Percentiles rank a stretch among this genome's conserved stretches.
These are phyloP conservation scores for Seira ritae DNA, from an alignment of 2,888 invertebrate genomes.

Conservation along the genomic window DNA sequence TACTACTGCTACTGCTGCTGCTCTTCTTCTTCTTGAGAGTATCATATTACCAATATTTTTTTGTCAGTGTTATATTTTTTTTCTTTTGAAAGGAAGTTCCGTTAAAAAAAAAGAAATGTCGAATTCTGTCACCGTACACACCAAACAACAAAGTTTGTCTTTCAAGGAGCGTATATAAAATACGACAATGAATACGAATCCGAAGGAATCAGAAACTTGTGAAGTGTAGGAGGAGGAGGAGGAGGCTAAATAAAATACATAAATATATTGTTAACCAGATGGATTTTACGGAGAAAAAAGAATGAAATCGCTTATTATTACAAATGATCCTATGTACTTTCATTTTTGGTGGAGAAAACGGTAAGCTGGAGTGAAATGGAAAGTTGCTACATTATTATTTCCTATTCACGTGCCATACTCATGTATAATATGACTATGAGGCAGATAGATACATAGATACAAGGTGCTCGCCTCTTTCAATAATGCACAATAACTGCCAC, in stretches of 20 bases:
- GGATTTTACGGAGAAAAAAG: background rate
- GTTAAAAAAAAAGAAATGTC: background rate
- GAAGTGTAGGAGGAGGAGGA: no score
- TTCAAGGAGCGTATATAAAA: background rate
- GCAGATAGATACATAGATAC: no score
- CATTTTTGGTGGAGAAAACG: no score
- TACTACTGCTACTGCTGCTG: no score
- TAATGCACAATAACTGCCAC: constrained; percentile 1
- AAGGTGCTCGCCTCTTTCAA: background rate
- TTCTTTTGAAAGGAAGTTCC: background rate
- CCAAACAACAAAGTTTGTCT: background rate
- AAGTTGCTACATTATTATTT: background rate
- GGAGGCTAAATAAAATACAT: no score
- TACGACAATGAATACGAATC: constrained; percentile 12
- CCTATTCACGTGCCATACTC: background rate
- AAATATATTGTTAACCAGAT: constrained; percentile 1
- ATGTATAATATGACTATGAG: no score
- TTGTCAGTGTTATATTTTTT: background rate
- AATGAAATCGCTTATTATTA: background rate
- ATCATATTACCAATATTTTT: no score
- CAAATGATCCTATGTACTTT: background rate
- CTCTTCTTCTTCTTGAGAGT: no score
- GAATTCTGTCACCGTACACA: background rate
- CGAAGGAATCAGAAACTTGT: no score
- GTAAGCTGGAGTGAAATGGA: no score